Conservation (phyloP, 64 coral and sea anemone species). For the Hydrozoanthus tunicans region DNA sequence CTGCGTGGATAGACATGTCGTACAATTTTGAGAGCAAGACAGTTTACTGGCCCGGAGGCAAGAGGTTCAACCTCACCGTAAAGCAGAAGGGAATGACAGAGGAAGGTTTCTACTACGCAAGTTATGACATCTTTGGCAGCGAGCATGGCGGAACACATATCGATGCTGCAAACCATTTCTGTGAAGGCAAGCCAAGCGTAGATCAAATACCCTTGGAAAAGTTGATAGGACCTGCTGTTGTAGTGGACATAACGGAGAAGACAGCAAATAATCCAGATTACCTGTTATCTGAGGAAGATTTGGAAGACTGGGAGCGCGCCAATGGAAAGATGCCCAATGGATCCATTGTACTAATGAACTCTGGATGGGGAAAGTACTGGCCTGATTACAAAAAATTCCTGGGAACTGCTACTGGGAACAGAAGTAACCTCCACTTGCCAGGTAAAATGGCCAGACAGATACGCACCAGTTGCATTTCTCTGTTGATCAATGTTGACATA, state of each 20-base stretch:
- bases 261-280: constrained; percentile 19
- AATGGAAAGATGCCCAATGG: constrained; percentile 50
- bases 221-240: constrained; percentile 80
- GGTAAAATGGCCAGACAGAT: not conserved
- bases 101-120: constrained; percentile 44
- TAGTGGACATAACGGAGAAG: constrained; percentile 76
- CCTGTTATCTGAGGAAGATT: not conserved
- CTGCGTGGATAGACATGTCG: constrained; percentile 74
- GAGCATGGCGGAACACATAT: constrained; percentile 92
- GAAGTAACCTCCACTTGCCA: constrained; percentile 5
- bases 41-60: constrained; percentile 60
- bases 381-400: constrained; percentile 31
- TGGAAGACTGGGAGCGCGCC: constrained; percentile 47
- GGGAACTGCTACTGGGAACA: not conserved
- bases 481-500: not conserved
- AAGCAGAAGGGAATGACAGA: constrained; percentile 31
- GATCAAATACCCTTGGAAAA: constrained; percentile 75
- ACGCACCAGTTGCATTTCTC: not conserved
- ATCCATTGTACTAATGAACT: constrained; percentile 38
- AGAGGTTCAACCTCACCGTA: constrained; percentile 51
- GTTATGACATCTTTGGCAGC: constrained; percentile 62
- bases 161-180: constrained; percentile 74
- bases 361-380: constrained; percentile 58
- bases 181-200: constrained; percentile 21
- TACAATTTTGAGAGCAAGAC: constrained; percentile 73